Base-by-base conservation (phyloP, 2,797 vertebrate genomes). In the Melanotaenia pygmaea region DNA sequence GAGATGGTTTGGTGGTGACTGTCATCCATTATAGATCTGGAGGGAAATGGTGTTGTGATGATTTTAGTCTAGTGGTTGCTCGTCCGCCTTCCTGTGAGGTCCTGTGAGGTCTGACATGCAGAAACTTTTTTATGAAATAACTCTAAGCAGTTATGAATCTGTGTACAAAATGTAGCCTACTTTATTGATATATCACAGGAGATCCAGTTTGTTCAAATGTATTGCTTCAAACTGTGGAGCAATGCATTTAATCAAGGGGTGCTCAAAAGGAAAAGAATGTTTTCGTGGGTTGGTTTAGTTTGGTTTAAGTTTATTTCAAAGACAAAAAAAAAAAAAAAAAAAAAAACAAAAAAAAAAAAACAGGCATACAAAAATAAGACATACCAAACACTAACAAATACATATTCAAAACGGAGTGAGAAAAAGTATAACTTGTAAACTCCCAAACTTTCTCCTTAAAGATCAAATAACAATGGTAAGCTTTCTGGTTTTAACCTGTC, bases 1-100 rank as follows among this genome's bases (percentile, higher is more conserved):
- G 81, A 67, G 71, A 67, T n/a, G 68, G 59, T 54, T 82, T 24
- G 65, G 74, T 68, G 58, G 71, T 34, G 69, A 40, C 62, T 59
- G 66, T 70, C 86, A 82, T 88, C 74, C 57, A 77, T 85, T 88
- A 88, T 85, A 70, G 43, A 88, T 84, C 67, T 1, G 32, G 40
- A 32, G 45, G 59, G 64, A 72, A 76, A 77, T 53, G 62, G 60
- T 53, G 64, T 75, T 78, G 70, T 67, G 72, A 74, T 73, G 77
- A 73, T 83, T 89, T 83, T 10, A 2, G 72, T 76, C 64, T 67
- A 11, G 47, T 28, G 56, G 43, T 54, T 16, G 12, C 24, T 22
- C 1, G 53, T 30, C 59, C 1, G 59, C 35, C 63, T 24, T 56
- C 62, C 69, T 74, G 26, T 43, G 64, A 59, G 70, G 57, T 71